Evolutionary conservation across 64 coral and sea anemone species (phyloP).

Genomic region (Montipora sp.): DNA sequence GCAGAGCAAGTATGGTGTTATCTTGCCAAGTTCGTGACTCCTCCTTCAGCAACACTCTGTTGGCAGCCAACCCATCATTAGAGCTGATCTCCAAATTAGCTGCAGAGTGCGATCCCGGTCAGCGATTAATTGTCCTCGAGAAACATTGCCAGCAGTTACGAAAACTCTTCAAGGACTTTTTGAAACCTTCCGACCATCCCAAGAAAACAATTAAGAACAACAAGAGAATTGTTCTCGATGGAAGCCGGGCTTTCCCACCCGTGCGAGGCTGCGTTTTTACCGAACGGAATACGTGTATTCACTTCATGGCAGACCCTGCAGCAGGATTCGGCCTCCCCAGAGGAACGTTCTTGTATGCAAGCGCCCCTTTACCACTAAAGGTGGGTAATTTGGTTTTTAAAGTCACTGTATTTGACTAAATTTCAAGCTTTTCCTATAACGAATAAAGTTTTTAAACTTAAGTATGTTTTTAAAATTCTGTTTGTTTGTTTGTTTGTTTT

Average conservation of each 20-base stretch:
- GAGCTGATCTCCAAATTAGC: slow-evolving; percentile 58
- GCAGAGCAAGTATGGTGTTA: slow-evolving; percentile 85
- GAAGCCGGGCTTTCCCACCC: slow-evolving; percentile 66
- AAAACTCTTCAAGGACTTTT: slow-evolving; percentile 94
- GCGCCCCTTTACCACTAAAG: slow-evolving; percentile 67
- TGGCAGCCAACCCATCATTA: slow-evolving; percentile 11
- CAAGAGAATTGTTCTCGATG: slow-evolving; percentile 65
- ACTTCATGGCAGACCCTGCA: slow-evolving; percentile 56
- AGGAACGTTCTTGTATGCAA: slow-evolving; percentile 79
- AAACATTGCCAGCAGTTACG: slow-evolving; percentile 94
- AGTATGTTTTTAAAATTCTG: background rate
- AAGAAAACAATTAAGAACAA: slow-evolving; percentile 17
- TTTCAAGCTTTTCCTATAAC: background rate
- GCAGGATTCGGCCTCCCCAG: slow-evolving; percentile 56
- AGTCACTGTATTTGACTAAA: no score
- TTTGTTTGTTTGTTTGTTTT: background rate
- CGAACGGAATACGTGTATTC: slow-evolving; percentile 70
- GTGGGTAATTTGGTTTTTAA: slow-evolving; percentile 26
- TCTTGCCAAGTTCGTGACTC: slow-evolving; percentile 55
- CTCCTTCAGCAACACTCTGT: slow-evolving; percentile 29
- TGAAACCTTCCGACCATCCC: slow-evolving; percentile 60
- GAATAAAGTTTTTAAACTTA: background rate
- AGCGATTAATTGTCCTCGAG: slow-evolving; percentile 75
- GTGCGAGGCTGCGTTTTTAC: slow-evolving; percentile 84
- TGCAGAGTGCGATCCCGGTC: slow-evolving; percentile 78